These are phyloP conservation scores for Neotoxoptera formosana DNA, from an alignment of 1,140 invertebrate species.

Conservation along the genomic window DNA sequence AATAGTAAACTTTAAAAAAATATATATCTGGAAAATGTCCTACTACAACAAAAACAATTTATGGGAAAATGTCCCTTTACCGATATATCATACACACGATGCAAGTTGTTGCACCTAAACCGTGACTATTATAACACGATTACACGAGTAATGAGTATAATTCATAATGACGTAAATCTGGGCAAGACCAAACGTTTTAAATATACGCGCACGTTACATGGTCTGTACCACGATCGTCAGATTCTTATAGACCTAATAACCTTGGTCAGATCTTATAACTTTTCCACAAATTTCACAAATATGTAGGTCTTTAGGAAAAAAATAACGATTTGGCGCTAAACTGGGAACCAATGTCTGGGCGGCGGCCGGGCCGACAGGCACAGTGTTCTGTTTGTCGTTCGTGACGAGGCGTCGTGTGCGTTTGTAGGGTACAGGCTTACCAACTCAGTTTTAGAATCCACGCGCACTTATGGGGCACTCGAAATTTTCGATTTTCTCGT, in stretches of 20 bases:
- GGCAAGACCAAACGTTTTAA: not conserved
- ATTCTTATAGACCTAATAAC: too few relatives aligned
- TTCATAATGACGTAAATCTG: not conserved
- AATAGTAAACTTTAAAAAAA: too few relatives aligned
- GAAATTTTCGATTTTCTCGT: not conserved
- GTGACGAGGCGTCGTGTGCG: not conserved
- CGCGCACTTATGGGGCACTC: not conserved
- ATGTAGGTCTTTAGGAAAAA: too few relatives aligned
- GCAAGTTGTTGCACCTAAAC: not conserved
- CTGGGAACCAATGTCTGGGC: constrained; percentile 30
- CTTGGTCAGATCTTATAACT: too few relatives aligned
- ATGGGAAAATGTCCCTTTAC: too few relatives aligned
- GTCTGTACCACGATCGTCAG: too few relatives aligned
- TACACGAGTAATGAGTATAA: not conserved
- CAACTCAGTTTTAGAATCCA: not conserved
- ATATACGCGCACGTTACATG: too few relatives aligned
- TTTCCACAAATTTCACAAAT: too few relatives aligned
- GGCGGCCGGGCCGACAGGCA: not conserved
- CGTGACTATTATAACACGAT: not conserved
- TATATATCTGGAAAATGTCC: too few relatives aligned
- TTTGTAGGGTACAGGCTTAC: not conserved
- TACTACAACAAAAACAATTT: too few relatives aligned
- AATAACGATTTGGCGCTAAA: not conserved
- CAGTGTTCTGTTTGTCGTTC: not conserved
- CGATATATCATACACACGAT: too few relatives aligned